Base-by-base conservation (phyloP, 2,888 invertebrate genomes). In the Pyrocoelia pectoralis region DNA sequence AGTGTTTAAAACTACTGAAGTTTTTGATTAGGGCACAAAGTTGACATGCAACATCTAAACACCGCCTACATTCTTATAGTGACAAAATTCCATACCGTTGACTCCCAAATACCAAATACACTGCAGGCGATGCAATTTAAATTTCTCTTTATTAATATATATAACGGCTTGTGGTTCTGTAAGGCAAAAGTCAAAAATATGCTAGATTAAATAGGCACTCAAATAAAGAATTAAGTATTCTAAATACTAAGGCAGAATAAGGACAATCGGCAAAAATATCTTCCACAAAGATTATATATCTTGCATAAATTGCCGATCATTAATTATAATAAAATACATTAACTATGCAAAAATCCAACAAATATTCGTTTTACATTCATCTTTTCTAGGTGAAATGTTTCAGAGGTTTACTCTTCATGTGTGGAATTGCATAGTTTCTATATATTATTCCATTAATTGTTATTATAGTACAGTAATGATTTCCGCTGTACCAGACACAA, bases 141-240 rank as follows among this genome's bases (percentile, higher is more conserved):
- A 58, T 40, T 63, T 55, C 40, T 49, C 53, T 24, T n/a, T 55
- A 40, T 38, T 24, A 43, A 51, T 38, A 43, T 33, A 33, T 43
- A 51, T 24, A 19, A 55, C 41, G 33, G 49, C 41, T 62, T 28
- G 57, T 62, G 52, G 52, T 68, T 68, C 52, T 59, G 67, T 73
- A 75, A 74, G 75, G 75, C 74, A 75, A 72, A 74, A 71, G 73
- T 73, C 72, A 69, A 75, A 73, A 72, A 72, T 70, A 73, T 72
- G 67, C 70, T 72, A 71, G 59, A 63, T 64, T 61, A 62, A 69
- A 73, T 73, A 74, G 75, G 75, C 73, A 75, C 75, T 75, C 73
- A 75, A 73, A 72, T 73, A 75, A 75, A 75, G 67, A 62, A 61
- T 68, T 61, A 60, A 64, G 60, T 56, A 64, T 61, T 48, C 70